Conservation (phyloP, 2,797 vertebrate genomes). For the Acrossocheilus wenchowensis region DNA sequence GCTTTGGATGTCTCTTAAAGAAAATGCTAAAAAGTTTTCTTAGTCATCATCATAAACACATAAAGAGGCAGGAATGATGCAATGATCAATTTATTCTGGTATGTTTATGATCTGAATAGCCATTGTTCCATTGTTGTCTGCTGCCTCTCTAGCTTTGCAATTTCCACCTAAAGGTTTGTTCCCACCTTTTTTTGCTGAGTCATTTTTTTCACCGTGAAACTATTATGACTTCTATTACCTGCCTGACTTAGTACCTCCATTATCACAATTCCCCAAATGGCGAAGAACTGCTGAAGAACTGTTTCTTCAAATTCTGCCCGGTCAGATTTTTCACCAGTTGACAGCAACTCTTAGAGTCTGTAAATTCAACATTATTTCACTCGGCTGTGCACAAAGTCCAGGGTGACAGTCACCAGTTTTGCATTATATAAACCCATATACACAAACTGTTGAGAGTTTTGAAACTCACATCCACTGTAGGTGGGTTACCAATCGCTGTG, state of each 20-base stretch:
- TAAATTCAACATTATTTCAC: slow-evolving; percentile 21
- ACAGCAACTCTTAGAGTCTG: slow-evolving; percentile 23
- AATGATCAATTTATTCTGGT: neutral
- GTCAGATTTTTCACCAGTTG: slow-evolving; percentile 45
- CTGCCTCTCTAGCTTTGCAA: neutral
- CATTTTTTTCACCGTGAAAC: slow-evolving; percentile 37
- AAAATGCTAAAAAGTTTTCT: neutral
- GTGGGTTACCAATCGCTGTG: neutral
- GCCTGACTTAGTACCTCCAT: slow-evolving; percentile 64
- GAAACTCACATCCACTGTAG: slow-evolving; percentile 1
- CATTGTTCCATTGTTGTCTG: slow-evolving; percentile 28
- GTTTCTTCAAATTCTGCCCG: slow-evolving; percentile 40
- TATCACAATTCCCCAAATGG: slow-evolving; percentile 62
- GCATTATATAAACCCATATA: neutral
- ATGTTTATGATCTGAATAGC: neutral
- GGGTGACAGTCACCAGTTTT: neutral
- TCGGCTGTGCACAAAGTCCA: slow-evolving; percentile 7
- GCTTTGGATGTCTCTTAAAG: neutral
- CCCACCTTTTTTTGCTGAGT: slow-evolving; percentile 38
- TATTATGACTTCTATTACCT: slow-evolving; percentile 48
- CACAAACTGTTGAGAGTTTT: slow-evolving; percentile 23
- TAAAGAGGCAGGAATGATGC: neutral
- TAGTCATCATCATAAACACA: neutral
- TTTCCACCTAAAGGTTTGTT: slow-evolving; percentile 30
- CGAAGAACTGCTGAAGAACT: slow-evolving; percentile 46